These are phyloP conservation scores for Celastrina argiolus DNA, from an alignment of 2,888 invertebrate species.

Conservation along the genomic window DNA sequence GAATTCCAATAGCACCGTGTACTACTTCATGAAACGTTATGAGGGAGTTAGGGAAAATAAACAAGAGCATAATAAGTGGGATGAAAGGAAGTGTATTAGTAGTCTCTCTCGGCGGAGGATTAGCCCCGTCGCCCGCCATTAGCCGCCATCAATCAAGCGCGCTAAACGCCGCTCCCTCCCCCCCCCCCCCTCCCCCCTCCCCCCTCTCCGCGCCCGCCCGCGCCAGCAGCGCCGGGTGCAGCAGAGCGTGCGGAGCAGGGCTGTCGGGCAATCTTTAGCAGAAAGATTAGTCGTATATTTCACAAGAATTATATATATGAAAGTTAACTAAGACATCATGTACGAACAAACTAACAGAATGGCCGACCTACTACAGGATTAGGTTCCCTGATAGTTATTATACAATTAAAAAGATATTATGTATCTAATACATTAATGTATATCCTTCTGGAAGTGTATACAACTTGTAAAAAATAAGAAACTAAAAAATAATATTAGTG, in stretches of 20 bases:
- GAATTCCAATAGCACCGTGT: too few relatives aligned
- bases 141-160: constrained; percentile 49
- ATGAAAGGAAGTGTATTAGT: constrained; percentile 8
- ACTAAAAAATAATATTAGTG: too few relatives aligned
- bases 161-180: constrained; percentile 36
- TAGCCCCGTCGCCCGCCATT: constrained; percentile 42
- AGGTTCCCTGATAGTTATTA: too few relatives aligned
- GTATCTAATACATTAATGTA: too few relatives aligned
- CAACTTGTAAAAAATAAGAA: too few relatives aligned
- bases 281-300: too few relatives aligned
- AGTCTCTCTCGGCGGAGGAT: constrained; percentile 18
- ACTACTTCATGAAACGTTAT: neutral
- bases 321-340: too few relatives aligned
- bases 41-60: neutral
- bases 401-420: too few relatives aligned
- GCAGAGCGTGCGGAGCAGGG: constrained; percentile 9
- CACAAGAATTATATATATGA: too few relatives aligned
- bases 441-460: too few relatives aligned
- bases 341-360: too few relatives aligned
- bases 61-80: neutral
- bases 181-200: neutral
- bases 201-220: constrained; percentile 20
- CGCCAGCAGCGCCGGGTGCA: neutral
- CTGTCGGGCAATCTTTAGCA: neutral
- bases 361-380: too few relatives aligned